Evolutionary conservation across 2,797 vertebrate species (phyloP).

Genomic region (Gorsachius magnificus): DNA sequence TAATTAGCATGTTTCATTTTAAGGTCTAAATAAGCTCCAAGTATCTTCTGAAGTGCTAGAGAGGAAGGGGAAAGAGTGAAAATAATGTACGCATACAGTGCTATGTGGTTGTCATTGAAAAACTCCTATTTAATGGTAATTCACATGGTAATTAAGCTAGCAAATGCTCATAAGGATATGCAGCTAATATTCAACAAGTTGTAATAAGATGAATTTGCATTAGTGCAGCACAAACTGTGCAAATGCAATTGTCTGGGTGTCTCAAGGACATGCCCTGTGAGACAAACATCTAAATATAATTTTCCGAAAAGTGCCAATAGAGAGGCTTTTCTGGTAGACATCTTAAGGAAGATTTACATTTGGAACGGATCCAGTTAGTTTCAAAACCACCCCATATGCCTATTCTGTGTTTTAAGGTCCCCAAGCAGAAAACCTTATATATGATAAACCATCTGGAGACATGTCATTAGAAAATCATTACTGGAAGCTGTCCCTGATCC

Average conservation of each 20-base stretch:
- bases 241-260: not conserved
- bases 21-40: not conserved
- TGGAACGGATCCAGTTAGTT: slow-evolving; percentile 14
- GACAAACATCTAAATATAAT: slow-evolving; percentile 6
- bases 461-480: slow-evolving; percentile 13
- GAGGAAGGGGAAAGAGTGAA: not conserved
- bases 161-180: not conserved
- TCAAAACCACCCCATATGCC: not conserved
- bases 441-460: slow-evolving; percentile 37
- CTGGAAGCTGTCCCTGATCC: not conserved
- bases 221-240: not conserved
- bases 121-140: slow-evolving; percentile 49
- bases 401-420: not conserved
- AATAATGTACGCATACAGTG: not conserved
- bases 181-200: slow-evolving; percentile 43
- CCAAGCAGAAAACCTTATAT: not conserved
- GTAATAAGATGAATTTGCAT: not conserved
- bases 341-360: slow-evolving; percentile 8
- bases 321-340: not conserved
- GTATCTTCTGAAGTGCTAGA: not conserved
- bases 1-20: slow-evolving; percentile 42
- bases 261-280: not conserved
- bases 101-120: not conserved
- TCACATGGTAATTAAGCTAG: slow-evolving; percentile 31
- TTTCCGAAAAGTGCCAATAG: not conserved